Evolutionary conservation across 2,113 vertebrate species (phyloP), one percentile per base, ranked within the genome.

Genomic region (Serinus canaria): DNA sequence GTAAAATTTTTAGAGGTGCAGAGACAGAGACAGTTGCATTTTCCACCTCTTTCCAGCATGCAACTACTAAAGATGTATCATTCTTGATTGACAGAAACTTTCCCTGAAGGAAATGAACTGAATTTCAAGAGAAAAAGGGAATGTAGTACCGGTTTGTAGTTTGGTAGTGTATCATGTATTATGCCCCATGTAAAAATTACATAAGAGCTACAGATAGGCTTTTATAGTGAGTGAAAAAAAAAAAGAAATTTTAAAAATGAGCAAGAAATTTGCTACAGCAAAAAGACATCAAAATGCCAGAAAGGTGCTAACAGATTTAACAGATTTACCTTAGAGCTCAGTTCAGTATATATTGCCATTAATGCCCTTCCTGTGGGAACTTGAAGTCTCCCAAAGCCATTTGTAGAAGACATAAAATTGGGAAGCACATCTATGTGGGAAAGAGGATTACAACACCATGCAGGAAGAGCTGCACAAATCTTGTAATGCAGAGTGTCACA

Each of bases 391-490:
- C n/a, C 80, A 58, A 83, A 93, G 64, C 50, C 80, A 60, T 89
- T 75, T 87, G 66, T 28, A 72, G 69, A 53, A 44, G 92, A 67
- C 56, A 90, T 49, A 86, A 86, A 90, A 79, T 7, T 39, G 76
- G 72, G 86, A 80, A 93, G 47, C 73, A 63, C 4, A 5, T 88
- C 75, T 33, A 8, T 27, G 63, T 80, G 49, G 64, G 24, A 52
- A 73, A 81, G 79, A 86, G 78, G 90, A 88, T 74, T 92, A 15
- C 28, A 87, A 49, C 0, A 0, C 46, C 18, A 12, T 3, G 22
- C 47, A 70, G 89, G 28, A 62, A 58, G 64, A 81, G 84, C 77
- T 52, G 68, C 86, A 93, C 95, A 92, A 81, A 95, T 83, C 95
- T 83, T 66, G 68, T 80, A 83, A 83, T 43, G 79, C 72, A 47